These are phyloP conservation scores for Pluvianellus socialis DNA, from an alignment of 2,113 vertebrate genomes.

Conservation along the genomic window DNA sequence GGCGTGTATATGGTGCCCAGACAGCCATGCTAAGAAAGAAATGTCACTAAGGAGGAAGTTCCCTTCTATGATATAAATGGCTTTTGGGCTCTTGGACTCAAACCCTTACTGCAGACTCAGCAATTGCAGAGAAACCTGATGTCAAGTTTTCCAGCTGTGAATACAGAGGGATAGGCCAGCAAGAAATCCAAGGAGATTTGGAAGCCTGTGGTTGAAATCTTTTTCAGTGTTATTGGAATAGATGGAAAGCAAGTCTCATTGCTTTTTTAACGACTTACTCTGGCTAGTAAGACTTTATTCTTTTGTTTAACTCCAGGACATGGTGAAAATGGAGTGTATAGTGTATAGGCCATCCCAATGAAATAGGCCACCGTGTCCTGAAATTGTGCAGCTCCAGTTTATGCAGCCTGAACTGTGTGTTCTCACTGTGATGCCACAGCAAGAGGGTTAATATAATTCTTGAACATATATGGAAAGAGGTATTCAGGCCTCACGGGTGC, in stretches of 20 bases:
- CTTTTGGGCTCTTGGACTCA: not conserved
- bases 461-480: not conserved
- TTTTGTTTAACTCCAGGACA: not conserved
- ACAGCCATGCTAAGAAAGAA: accelerated
- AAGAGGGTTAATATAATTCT: not conserved
- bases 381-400: not conserved
- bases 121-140: not conserved
- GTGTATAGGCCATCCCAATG: not conserved
- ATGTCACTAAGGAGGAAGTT: not conserved
- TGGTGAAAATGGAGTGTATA: no score
- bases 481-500: not conserved
- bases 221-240: not conserved
- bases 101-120: not conserved
- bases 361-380: not conserved
- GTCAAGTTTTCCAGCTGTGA: not conserved
- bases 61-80: not conserved
- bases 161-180: not conserved
- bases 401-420: not conserved
- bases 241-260: not conserved
- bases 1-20: accelerated
- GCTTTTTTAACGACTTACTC: not conserved
- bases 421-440: not conserved
- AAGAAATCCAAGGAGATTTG: not conserved
- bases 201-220: not conserved
- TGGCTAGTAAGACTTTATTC: not conserved